Evolutionary conservation across 2,113 vertebrate species (phyloP), one percentile per base, ranked within the genome.

Genomic region (Campylomormyrus numenius): DNA sequence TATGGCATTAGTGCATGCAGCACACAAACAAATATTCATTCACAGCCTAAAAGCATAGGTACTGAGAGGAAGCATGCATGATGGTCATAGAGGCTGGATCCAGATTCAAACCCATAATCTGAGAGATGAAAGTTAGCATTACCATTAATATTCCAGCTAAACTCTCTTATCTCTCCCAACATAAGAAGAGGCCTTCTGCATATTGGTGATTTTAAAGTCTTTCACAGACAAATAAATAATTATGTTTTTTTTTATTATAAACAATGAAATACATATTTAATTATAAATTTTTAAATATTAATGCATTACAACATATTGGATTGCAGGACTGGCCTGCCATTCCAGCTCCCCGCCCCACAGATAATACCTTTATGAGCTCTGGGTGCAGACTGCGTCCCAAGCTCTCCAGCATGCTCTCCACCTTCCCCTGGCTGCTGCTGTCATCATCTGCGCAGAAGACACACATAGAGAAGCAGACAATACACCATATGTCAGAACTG

Each of bases 311-410:
- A 35, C 6, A 52, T 31, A 87, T 87, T 24, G n/a, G n/a, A 53
- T 19, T n/a, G 48, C 15, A 35, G 49, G 48, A 53, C n/a, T 49
- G n/a, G 45, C 46, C 46, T 24, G 83, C 39, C 42, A n/a, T 49
- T 49, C 83, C 21, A 6, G 83, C 15, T 46, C 42, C 83, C 42
- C 10, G 0, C 24, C 83, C 83, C 9, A 19, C 9, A 85, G 45
- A 48, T 31, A 1, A 31, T 70, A 99, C 98, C 98, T 99, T 99
- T 94, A 97, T 96, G 49, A 99, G 96, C 94, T 99, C 98, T 0
- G 97, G 98, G 86, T 99, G 97, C 94, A 99, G 96, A 94, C 97
- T 98, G 88, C 97, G 96, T 91, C 98, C 98, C 93, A 97, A 94
- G 92, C 96, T 97, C 92, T 98, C 98, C 94, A 97, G 94, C 92